Conservation (phyloP, 2,113 vertebrate species). For the Euleptes europaea region DNA sequence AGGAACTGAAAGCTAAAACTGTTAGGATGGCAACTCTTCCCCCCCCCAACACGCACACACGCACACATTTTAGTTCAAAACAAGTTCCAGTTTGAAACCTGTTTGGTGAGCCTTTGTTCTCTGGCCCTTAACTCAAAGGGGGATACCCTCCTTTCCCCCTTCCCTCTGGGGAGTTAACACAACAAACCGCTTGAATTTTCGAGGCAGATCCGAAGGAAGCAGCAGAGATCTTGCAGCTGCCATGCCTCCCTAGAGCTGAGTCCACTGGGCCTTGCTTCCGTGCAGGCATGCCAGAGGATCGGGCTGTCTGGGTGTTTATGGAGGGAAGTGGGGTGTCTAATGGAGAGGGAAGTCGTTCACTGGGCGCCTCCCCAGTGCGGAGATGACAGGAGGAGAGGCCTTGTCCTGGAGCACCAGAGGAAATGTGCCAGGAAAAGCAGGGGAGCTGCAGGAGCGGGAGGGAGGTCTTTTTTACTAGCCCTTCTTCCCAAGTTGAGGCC, state of each 20-base stretch:
- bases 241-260: too few species aligned
- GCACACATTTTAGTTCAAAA: constrained; percentile 20
- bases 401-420: neutral
- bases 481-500: neutral
- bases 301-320: neutral
- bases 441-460: neutral
- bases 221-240: neutral
- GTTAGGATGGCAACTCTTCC: constrained; percentile 6
- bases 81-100: constrained; percentile 64
- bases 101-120: constrained; percentile 35
- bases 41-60: too few species aligned
- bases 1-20: neutral
- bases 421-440: neutral
- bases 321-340: neutral
- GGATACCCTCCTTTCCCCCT: constrained; percentile 56
- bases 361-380: neutral
- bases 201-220: neutral
- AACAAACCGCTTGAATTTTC: neutral
- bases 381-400: neutral
- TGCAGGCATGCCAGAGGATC: neutral
- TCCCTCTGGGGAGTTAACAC: neutral
- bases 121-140: neutral
- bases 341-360: neutral
- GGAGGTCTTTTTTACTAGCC: neutral
- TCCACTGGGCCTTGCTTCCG: neutral